These are phyloP conservation scores for Coreoperca whiteheadi DNA, from an alignment of 2,113 vertebrate species.

Conservation along the genomic window DNA sequence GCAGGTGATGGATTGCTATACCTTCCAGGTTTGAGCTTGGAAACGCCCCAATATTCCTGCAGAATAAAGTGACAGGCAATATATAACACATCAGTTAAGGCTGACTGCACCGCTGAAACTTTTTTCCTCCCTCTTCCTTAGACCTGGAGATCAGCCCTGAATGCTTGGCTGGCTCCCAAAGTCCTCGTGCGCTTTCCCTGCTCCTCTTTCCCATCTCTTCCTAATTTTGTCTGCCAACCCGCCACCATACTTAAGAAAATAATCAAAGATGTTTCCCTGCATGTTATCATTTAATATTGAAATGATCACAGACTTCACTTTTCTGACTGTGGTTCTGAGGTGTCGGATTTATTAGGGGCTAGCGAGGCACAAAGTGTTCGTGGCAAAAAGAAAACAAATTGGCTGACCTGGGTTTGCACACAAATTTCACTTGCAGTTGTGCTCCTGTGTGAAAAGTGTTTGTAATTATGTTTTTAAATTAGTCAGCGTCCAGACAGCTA, in stretches of 20 bases:
- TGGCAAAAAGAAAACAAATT: slow-evolving; percentile 22
- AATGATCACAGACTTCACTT: slow-evolving; percentile 32
- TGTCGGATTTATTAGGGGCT: slow-evolving; percentile 21
- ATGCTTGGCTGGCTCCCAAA: slow-evolving; percentile 53
- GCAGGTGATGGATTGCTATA: slow-evolving; percentile 84
- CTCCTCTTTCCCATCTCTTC: neutral
- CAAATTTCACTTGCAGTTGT: slow-evolving; percentile 36
- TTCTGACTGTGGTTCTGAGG: slow-evolving; percentile 32
- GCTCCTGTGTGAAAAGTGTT: slow-evolving; percentile 52
- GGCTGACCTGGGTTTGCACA: slow-evolving; percentile 46
- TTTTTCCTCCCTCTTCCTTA: slow-evolving; percentile 30
- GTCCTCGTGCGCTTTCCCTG: slow-evolving; percentile 34
- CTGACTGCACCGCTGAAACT: slow-evolving; percentile 75
- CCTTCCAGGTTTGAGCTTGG: slow-evolving; percentile 83
- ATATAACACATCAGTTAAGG: slow-evolving; percentile 85
- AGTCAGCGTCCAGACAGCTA: neutral
- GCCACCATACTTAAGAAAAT: slow-evolving; percentile 17
- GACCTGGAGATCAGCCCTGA: slow-evolving; percentile 62
- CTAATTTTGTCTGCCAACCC: slow-evolving; percentile 20
- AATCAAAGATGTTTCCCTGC: slow-evolving; percentile 28
- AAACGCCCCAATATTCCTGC: slow-evolving; percentile 84
- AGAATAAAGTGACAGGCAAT: slow-evolving; percentile 86
- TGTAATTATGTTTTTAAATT: slow-evolving; percentile 52
- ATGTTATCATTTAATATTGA: slow-evolving; percentile 43
- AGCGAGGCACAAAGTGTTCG: neutral